Evolutionary conservation across 64 coral and sea anemone species (phyloP).

Genomic region (Actinia equina): DNA sequence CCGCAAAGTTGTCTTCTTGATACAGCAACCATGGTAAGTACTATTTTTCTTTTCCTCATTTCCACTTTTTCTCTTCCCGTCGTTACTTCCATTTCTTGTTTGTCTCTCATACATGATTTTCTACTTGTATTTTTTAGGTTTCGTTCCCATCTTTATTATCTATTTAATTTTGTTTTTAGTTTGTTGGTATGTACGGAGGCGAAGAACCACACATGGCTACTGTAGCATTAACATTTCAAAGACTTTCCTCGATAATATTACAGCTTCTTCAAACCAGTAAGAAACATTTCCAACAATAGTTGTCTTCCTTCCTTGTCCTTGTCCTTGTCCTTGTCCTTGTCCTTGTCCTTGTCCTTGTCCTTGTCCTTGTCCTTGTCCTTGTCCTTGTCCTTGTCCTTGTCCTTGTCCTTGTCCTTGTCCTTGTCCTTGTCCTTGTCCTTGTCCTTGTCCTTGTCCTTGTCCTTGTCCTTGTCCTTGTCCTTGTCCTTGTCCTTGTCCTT

Average conservation of each 20-base stretch:
- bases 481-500: no score
- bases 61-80: not conserved
- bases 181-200: conserved; percentile 79
- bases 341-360: not conserved
- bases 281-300: not conserved
- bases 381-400: no score
- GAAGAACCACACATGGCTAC: conserved; percentile 45
- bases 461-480: no score
- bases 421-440: no score
- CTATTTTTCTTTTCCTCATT: not conserved
- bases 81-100: not conserved
- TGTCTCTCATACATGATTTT: not conserved
- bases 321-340: not conserved
- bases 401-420: no score
- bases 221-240: conserved; percentile 48
- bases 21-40: conserved; percentile 48
- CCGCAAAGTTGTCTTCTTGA: conserved; percentile 58
- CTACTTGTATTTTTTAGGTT: not conserved
- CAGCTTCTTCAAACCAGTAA: conserved; percentile 72
- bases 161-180: conserved; percentile 17
- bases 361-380: not conserved
- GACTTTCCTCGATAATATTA: conserved; percentile 36
- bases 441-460: no score
- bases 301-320: no score
- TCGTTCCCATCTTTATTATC: not conserved